These are phyloP conservation scores for Pyrocephalus nanus DNA, from an alignment of 2,797 vertebrate genomes.

Conservation along the genomic window DNA sequence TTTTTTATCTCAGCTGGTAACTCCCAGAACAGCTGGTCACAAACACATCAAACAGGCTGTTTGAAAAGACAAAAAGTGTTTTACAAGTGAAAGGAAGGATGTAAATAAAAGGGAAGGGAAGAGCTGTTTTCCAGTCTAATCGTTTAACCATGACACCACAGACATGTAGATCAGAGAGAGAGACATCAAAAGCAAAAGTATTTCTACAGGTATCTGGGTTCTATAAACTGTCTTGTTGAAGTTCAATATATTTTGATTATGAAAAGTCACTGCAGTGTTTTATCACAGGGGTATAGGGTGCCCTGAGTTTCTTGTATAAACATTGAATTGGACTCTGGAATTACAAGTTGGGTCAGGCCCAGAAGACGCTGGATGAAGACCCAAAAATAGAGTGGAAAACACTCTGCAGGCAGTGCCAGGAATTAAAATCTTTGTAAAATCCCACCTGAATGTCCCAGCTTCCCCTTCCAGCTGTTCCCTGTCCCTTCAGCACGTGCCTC, in stretches of 20 bases:
- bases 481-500: background rate
- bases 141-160: background rate
- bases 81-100: background rate
- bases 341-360: background rate
- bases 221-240: background rate
- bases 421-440: too few relatives aligned
- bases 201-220: background rate
- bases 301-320: background rate
- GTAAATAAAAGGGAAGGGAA: background rate
- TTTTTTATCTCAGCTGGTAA: background rate
- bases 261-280: background rate
- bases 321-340: background rate
- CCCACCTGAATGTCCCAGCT: background rate
- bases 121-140: background rate
- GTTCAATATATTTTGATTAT: background rate
- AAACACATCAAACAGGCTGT: background rate
- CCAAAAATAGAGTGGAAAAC: background rate
- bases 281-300: too few relatives aligned
- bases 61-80: background rate
- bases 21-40: background rate
- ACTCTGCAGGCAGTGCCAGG: too few relatives aligned
- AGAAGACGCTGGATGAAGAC: background rate
- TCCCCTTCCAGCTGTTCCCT: background rate
- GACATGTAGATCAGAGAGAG: background rate
- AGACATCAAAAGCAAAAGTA: background rate